Evolutionary conservation across 1,140 invertebrate species (phyloP), one percentile per base, ranked within the genome.

Genomic region (Nebria ingens): DNA sequence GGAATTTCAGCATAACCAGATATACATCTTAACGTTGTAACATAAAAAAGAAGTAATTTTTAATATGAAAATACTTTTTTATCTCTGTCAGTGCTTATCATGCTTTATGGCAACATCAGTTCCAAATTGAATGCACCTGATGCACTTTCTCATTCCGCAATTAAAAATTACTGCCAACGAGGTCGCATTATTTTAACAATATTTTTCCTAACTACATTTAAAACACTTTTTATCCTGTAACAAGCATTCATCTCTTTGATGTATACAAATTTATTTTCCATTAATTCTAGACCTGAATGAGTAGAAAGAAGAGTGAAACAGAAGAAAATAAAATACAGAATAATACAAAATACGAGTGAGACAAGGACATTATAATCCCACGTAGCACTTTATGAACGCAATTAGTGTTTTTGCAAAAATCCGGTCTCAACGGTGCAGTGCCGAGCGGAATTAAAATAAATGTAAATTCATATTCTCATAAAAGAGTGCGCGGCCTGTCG

Each of bases 391-490:
- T 45, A 45, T 45, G 40, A 45, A 45, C 17, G 40, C 40, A 45
- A 45, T 45, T 45, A 45, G 40, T 17, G 40, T 45, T 45, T 45
- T 45, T 45, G n/a, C n/a, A 45, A 45, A 45, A 45, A 45, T 45
- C 40, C 40, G 40, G 40, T 45, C 40, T 17, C 40, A 17, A 45
- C 40, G 40, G 40, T 45, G 17, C 40, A 4, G 40, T 17, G 17
- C 3, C 40, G 6, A 17, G 40, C 40, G 6, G 40, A 45, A 45
- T 45, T 45, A 45, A 45, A 45, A 45, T 45, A 45, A 45, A 45
- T 45, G 40, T 45, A 45, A 45, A 45, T 45, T 45, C 40, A 45
- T 45, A 45, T 45, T 45, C 40, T 45, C 40, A 45, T 45, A 45
- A 45, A 45, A 17, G 40, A 45, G 40, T 17, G n/a, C n/a, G n/a